Conservation (phyloP, 2,797 vertebrate species). For the Sternarchorhynchus goeldii region DNA sequence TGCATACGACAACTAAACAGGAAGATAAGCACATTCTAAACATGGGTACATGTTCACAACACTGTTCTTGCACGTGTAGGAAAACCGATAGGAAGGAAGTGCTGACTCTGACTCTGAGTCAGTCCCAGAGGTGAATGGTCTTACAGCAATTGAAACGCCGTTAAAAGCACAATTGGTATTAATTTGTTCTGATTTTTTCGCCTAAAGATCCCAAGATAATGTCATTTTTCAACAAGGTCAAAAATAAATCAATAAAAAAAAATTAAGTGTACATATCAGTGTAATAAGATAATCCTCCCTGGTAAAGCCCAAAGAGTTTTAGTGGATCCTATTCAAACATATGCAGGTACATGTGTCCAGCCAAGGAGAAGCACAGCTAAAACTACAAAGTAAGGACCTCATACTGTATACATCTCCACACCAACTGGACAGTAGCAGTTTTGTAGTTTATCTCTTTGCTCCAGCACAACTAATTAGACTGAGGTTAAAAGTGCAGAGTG, state of each 20-base stretch:
- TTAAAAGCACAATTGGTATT: neutral
- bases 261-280: too few relatives aligned
- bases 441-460: neutral
- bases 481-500: too few relatives aligned
- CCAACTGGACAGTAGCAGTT: neutral
- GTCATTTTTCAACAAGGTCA: neutral
- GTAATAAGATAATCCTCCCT: too few relatives aligned
- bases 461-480: neutral
- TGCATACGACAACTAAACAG: slow-evolving; percentile 50
- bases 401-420: neutral
- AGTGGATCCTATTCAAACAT: too few relatives aligned
- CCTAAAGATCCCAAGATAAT: neutral
- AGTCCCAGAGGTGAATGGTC: slow-evolving; percentile 21
- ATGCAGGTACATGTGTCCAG: neutral
- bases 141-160: neutral
- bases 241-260: too few relatives aligned
- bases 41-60: neutral
- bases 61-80: neutral
- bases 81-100: neutral
- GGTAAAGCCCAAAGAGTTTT: too few relatives aligned
- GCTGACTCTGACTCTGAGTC: slow-evolving; percentile 11
- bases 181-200: slow-evolving; percentile 18
- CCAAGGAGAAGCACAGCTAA: neutral
- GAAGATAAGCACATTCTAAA: neutral
- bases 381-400: neutral